Evolutionary conservation across 2,113 vertebrate species (phyloP).

Genomic region (Thalassarche chlororhynchos): DNA sequence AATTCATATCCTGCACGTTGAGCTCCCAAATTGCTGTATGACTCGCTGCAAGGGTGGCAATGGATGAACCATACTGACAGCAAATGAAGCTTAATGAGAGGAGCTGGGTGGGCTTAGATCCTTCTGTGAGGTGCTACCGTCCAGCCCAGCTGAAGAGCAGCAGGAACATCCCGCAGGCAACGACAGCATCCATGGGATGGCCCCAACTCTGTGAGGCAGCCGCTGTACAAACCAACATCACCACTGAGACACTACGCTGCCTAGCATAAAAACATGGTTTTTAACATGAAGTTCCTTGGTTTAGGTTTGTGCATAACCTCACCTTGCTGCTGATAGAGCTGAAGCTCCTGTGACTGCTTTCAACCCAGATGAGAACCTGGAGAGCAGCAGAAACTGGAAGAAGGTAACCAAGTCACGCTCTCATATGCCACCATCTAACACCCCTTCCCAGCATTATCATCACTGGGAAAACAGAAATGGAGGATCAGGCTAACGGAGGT

Average conservation of each 20-base stretch:
- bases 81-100: not conserved
- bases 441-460: too few species aligned
- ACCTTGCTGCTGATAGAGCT: not conserved
- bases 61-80: not conserved
- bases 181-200: not conserved
- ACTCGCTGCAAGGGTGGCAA: not conserved
- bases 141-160: not conserved
- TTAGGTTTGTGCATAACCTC: not conserved
- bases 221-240: not conserved
- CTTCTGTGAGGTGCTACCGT: not conserved
- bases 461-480: not conserved
- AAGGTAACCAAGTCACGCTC: not conserved
- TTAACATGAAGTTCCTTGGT: not conserved
- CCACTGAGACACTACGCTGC: too few species aligned
- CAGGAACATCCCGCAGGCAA: not conserved
- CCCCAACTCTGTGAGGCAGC: not conserved
- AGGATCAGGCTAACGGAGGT: not conserved
- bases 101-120: not conserved
- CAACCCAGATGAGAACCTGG: not conserved
- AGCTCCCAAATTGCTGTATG: not conserved
- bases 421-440: not conserved
- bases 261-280: not conserved
- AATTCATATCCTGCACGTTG: not conserved
- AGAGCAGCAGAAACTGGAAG: not conserved
- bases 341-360: not conserved